Percentiles rank a stretch among this genome's conserved stretches.
phyloP scores from a whole-genome alignment of 2,888 invertebrate genomes.

The Lasioglossum malachurum region DNA sequence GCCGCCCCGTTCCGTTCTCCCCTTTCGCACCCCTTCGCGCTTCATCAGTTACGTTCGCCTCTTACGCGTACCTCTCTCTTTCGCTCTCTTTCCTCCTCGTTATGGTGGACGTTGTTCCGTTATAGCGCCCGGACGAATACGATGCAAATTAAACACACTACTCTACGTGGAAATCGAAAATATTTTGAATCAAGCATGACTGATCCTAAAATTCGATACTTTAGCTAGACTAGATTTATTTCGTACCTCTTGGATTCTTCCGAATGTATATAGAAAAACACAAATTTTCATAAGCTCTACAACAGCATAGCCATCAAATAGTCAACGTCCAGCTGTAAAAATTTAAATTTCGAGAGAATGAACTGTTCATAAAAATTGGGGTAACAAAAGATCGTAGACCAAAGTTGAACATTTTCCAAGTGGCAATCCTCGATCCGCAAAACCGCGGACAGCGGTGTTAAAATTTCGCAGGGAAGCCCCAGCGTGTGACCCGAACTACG shows the following conservation, averaged over 20 bases:
- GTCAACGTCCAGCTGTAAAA: neutral
- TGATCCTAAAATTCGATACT: neutral
- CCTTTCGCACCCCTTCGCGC: slow-evolving; percentile 62
- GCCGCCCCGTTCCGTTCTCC: slow-evolving; percentile 53
- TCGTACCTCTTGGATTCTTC: neutral
- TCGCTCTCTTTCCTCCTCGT: slow-evolving; percentile 16
- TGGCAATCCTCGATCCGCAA: neutral
- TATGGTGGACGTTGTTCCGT: slow-evolving; percentile 47
- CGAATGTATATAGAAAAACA: neutral
- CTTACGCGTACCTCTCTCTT: slow-evolving; percentile 42
- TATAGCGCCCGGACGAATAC: slow-evolving; percentile 8
- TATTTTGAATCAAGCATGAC: neutral
- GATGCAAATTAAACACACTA: neutral
- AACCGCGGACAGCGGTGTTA: neutral
- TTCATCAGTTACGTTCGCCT: slow-evolving; percentile 66
- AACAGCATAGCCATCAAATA: neutral
- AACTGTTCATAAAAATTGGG: neutral
- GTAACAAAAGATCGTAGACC: neutral
- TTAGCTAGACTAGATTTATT: neutral
- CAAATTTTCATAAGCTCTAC: neutral
- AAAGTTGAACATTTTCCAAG: neutral
- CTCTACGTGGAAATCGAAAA: neutral
- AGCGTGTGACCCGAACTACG: neutral
- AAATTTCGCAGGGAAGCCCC: neutral
- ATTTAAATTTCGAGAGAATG: neutral